Conservation (phyloP, 2,888 invertebrate genomes). For the Phytoseiulus persimilis region DNA sequence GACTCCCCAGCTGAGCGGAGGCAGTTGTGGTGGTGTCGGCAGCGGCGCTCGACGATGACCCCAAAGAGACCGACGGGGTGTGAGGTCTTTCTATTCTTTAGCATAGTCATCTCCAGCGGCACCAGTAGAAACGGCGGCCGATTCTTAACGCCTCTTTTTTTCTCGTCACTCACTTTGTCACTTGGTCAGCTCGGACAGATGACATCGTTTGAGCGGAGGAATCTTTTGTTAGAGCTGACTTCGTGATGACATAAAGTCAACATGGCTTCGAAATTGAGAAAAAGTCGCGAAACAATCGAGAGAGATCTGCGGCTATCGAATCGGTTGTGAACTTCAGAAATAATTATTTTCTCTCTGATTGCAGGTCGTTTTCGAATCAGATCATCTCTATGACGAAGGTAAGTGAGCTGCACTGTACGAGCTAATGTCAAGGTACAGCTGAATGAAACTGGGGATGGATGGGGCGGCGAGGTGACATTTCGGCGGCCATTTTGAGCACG, state of each 20-base stretch:
- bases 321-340: not conserved
- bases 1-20: not conserved
- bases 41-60: not conserved
- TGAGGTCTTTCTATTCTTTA: not conserved
- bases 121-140: not conserved
- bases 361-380: slow-evolving; percentile 36
- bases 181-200: not conserved
- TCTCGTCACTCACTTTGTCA: not conserved
- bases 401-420: not conserved
- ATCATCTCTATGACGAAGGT: slow-evolving; percentile 29
- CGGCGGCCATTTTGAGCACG: too few relatives aligned
- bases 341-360: not conserved
- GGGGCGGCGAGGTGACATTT: too few relatives aligned
- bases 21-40: not conserved
- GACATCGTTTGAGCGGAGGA: not conserved
- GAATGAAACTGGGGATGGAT: not conserved
- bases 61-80: slow-evolving; percentile 5
- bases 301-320: too few relatives aligned
- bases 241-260: not conserved
- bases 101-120: not conserved
- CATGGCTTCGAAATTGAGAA: not conserved
- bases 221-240: not conserved
- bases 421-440: not conserved
- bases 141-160: slow-evolving; percentile 5
- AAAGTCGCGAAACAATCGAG: too few relatives aligned